Evolutionary conservation across 1,140 invertebrate species (phyloP).

Genomic region (Branchinecta lynchi): DNA sequence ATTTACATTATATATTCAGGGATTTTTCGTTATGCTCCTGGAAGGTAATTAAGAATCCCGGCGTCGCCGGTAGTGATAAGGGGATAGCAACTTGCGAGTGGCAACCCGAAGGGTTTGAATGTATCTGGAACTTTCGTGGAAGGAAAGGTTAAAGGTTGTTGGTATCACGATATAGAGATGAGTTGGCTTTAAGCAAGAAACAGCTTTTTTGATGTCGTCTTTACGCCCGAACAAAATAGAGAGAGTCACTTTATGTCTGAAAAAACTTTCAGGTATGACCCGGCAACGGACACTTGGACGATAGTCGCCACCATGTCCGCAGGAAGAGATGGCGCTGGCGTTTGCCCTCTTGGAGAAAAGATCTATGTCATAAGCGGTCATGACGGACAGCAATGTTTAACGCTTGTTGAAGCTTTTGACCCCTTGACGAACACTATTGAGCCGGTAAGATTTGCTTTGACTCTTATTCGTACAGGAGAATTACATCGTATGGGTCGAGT

Average conservation of each 20-base stretch:
- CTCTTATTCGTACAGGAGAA: no score
- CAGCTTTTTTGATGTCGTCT: no score
- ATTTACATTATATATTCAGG: no score
- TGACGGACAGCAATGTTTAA: constrained; percentile 82
- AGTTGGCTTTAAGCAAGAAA: no score
- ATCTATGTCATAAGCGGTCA: constrained; percentile 85
- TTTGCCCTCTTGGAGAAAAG: constrained; percentile 71
- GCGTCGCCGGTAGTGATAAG: no score
- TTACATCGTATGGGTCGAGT: no score
- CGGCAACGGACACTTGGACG: constrained; percentile 71
- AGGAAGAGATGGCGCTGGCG: constrained; percentile 77
- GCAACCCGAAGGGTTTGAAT: no score
- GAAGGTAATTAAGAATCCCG: no score
- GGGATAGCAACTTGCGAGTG: no score
- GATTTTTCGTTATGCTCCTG: no score
- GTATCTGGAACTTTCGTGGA: no score
- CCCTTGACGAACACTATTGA: constrained; percentile 48
- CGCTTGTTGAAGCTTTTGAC: constrained; percentile 83
- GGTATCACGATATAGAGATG: neutral
- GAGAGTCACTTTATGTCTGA: constrained; percentile 30
- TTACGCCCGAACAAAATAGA: neutral
- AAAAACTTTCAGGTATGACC: constrained; percentile 42
- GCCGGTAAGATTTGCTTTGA: neutral
- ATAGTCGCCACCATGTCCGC: constrained; percentile 68
- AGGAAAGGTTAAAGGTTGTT: neutral